Evolutionary conservation across 2,113 vertebrate species (phyloP).

Genomic region (Rhinoderma darwinii): DNA sequence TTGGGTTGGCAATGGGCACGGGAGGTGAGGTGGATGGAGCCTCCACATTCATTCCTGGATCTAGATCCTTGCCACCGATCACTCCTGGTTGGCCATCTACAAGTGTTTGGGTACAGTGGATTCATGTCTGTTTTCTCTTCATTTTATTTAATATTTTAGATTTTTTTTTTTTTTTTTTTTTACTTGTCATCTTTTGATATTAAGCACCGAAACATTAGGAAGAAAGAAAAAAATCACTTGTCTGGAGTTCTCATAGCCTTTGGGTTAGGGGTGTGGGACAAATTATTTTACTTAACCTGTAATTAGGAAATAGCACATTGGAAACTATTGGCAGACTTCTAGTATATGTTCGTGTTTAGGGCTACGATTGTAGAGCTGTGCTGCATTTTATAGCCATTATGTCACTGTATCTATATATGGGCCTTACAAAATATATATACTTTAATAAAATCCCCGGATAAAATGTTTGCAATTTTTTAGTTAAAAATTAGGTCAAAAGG

Average conservation of each 20-base stretch:
- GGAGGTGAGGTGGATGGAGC: constrained; percentile 27
- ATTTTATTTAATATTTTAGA: too few species aligned
- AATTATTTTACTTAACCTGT: constrained; percentile 12
- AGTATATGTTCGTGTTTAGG: not conserved
- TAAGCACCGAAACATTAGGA: not conserved
- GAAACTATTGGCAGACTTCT: not conserved
- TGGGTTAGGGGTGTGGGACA: constrained; percentile 32
- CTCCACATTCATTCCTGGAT: constrained; percentile 34
- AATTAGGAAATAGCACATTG: constrained; percentile 40
- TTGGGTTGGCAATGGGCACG: constrained; percentile 39
- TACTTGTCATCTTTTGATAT: not conserved
- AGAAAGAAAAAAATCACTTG: not conserved
- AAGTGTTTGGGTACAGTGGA: constrained; percentile 22
- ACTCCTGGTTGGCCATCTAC: constrained; percentile 27
- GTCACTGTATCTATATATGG: not conserved
- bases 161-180: not conserved
- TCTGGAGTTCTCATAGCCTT: constrained; percentile 24
- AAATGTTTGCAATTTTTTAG: not conserved
- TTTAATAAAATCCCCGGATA: not conserved
- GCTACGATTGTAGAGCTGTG: not conserved
- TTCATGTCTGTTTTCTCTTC: not conserved
- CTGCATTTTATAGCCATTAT: not conserved
- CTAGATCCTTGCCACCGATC: constrained; percentile 37
- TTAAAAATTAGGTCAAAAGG: not conserved
- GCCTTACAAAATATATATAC: not conserved